Percentiles rank a stretch among this genome's conserved stretches.
These are phyloP conservation scores for Formica selysi DNA, from an alignment of 1,140 invertebrate genomes.

Conservation along the genomic window DNA sequence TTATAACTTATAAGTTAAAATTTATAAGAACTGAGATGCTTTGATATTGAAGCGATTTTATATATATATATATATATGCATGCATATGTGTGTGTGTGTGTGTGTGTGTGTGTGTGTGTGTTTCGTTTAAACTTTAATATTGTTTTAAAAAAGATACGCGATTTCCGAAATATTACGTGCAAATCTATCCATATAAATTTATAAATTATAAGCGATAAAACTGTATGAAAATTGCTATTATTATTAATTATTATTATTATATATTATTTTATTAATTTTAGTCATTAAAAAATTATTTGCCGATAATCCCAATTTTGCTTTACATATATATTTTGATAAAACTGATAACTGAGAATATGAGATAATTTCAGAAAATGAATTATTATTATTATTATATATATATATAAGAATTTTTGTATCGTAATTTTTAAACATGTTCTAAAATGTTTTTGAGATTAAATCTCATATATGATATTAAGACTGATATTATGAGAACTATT, in stretches of 20 bases:
- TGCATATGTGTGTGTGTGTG: no score
- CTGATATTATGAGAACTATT: no score
- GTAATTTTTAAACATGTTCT: neutral
- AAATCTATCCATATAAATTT: neutral
- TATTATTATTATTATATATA: neutral
- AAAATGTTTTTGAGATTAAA: neutral
- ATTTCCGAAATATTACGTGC: neutral
- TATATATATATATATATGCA: neutral
- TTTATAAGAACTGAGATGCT: neutral
- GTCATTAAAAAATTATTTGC: neutral
- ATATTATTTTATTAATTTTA: neutral
- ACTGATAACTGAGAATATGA: conserved; percentile 6
- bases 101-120: neutral
- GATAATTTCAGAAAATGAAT: neutral
- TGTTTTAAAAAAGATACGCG: neutral
- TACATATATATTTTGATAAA: neutral
- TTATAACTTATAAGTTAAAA: neutral
- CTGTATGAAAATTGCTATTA: neutral
- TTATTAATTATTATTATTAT: neutral
- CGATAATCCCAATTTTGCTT: neutral
- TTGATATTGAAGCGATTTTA: neutral
- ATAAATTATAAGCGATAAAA: neutral
- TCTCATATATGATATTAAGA: neutral
- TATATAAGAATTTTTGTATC: neutral
- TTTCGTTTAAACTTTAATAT: neutral